Evolutionary conservation across 1,140 invertebrate genomes (phyloP).

Genomic region (Drosophila ogumai): DNA sequence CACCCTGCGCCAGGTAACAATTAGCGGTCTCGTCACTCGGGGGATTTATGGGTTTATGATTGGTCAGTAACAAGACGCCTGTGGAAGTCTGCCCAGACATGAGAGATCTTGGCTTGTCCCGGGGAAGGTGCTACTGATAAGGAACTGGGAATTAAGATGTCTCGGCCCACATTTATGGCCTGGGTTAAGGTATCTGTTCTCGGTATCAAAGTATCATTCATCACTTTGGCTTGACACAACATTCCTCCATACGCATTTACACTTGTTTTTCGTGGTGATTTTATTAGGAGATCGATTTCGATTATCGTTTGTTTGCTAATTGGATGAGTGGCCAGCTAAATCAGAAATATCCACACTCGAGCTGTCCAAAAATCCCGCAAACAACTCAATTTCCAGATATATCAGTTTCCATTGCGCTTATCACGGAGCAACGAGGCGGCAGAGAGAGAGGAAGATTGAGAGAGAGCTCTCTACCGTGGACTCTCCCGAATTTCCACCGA

Average conservation of each 20-base stretch:
- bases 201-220: constrained; percentile 35
- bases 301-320: constrained; percentile 69
- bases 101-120: constrained; percentile 20
- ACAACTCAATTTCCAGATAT: constrained; percentile 48
- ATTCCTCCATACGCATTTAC: constrained; percentile 17
- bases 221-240: constrained; percentile 2
- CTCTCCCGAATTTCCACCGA: constrained; percentile 14
- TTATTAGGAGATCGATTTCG: constrained; percentile 53
- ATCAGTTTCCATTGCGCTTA: constrained; percentile 67
- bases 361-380: constrained; percentile 46
- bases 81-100: constrained; percentile 7
- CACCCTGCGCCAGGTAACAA: constrained; percentile 49
- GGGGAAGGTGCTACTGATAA: constrained; percentile 17
- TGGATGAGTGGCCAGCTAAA: constrained; percentile 50
- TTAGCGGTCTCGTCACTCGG: constrained; percentile 27
- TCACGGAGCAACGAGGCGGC: constrained; percentile 17
- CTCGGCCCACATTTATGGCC: constrained; percentile 34
- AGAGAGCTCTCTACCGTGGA: background rate
- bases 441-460: background rate
- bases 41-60: constrained; percentile 29
- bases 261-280: constrained; percentile 31
- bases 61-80: background rate
- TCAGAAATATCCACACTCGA: constrained; percentile 44
- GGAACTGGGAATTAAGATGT: constrained; percentile 9
- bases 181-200: constrained; percentile 21